Percentiles rank a stretch among this genome's conserved stretches.
These are phyloP conservation scores for Sanderia malayensis DNA, from an alignment of 30 jellyfish, hydroid and myxozoan genomes.

Conservation along the genomic window DNA sequence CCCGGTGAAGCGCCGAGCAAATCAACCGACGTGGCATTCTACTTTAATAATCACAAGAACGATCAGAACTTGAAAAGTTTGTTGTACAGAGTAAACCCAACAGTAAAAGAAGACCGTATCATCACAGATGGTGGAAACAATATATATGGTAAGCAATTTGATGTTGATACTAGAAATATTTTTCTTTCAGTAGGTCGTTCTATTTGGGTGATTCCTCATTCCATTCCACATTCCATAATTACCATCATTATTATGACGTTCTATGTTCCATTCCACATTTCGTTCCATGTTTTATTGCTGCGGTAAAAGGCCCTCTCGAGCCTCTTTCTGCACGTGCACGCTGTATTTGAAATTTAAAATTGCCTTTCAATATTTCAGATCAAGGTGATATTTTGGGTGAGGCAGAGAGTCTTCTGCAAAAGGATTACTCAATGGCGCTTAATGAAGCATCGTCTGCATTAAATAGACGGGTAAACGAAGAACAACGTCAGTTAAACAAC, in stretches of 20 bases:
- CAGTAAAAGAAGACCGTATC: background rate
- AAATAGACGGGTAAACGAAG: slow-evolving; percentile 42
- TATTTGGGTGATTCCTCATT: no score
- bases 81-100: slow-evolving; percentile 50
- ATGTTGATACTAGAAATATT: no score
- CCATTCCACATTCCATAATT: no score
- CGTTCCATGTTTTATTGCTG: no score
- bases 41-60: slow-evolving; percentile 49
- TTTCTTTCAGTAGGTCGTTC: no score
- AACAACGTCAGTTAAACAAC: slow-evolving; percentile 25
- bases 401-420: slow-evolving; percentile 61
- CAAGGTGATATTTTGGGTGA: slow-evolving; percentile 39
- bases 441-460: slow-evolving; percentile 55
- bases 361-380: no score
- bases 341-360: no score
- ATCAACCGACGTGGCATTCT: slow-evolving; percentile 47
- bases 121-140: background rate
- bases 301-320: no score
- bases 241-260: no score
- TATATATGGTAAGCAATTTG: slow-evolving; percentile 40
- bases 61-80: slow-evolving; percentile 30
- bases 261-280: no score
- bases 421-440: slow-evolving; percentile 55
- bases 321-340: no score
- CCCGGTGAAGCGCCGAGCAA: slow-evolving; percentile 42